Conservation (phyloP, 1,140 invertebrate genomes). For the Anastrepha obliqua region DNA sequence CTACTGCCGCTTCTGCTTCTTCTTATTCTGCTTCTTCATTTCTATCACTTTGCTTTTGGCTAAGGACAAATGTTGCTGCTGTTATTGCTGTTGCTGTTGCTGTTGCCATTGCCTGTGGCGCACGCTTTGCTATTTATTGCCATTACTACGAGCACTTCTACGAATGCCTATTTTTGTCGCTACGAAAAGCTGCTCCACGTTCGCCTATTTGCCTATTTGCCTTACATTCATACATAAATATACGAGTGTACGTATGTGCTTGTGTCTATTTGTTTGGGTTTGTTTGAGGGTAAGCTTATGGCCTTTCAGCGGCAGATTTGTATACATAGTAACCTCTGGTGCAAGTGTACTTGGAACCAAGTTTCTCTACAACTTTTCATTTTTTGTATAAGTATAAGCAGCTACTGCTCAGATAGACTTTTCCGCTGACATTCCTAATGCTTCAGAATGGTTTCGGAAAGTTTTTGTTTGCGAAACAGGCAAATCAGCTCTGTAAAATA, state of each 20-base stretch:
- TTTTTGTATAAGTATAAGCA: neutral
- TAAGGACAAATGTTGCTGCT: constrained; percentile 55
- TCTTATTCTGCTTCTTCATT: neutral
- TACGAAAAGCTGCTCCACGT: neutral
- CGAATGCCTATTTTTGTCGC: constrained; percentile 43
- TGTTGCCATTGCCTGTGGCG: constrained; percentile 54
- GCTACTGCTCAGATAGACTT: neutral
- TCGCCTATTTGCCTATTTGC: neutral
- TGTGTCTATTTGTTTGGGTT: neutral
- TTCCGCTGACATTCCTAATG: too few species aligned
- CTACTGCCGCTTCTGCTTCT: constrained; percentile 28
- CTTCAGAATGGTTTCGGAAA: too few species aligned
- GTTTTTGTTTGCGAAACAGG: too few species aligned
- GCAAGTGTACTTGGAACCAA: constrained; percentile 30
- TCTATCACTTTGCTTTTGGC: constrained; percentile 33
- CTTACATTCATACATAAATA: neutral
- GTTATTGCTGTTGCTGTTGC: constrained; percentile 18
- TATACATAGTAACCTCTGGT: constrained; percentile 20
- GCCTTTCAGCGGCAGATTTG: constrained; percentile 8
- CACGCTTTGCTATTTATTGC: constrained; percentile 46
- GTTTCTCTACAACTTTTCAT: neutral
- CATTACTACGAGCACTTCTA: constrained; percentile 22
- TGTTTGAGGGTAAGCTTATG: constrained; percentile 28
- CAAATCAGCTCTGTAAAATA: too few species aligned
- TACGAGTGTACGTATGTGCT: neutral